A percentile compares a stretch with the other conserved stretches of the same genome.
phyloP scores from a whole-genome alignment of 2,888 invertebrate species.

The Drosophila demipolita region DNA sequence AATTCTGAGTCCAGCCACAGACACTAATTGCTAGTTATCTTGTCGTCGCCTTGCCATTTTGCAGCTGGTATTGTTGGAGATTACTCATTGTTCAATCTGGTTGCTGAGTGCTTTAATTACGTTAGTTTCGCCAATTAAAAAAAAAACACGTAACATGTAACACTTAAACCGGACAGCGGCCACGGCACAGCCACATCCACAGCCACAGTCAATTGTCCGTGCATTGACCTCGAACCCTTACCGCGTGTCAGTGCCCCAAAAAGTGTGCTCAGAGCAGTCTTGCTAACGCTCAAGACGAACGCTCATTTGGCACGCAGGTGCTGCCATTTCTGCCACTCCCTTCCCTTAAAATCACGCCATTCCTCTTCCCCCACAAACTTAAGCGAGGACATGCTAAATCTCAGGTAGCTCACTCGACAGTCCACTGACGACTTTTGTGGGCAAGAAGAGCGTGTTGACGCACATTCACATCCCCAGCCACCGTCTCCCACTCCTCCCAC shows the following conservation, averaged over 20 bases:
- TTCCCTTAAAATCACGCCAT: not conserved
- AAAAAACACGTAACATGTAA: slow-evolving; percentile 49
- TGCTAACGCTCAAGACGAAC: slow-evolving; percentile 51
- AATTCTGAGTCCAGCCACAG: not conserved
- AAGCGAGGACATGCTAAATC: slow-evolving; percentile 47
- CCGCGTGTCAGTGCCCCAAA: slow-evolving; percentile 14
- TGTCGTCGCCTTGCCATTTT: slow-evolving; percentile 4
- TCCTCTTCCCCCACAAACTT: not conserved
- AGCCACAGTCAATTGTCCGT: slow-evolving; percentile 53
- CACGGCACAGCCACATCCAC: not conserved
- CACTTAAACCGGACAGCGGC: slow-evolving; percentile 4
- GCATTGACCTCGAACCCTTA: slow-evolving; percentile 58
- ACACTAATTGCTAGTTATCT: slow-evolving; percentile 53
- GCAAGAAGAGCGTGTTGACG: slow-evolving; percentile 57
- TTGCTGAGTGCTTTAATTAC: slow-evolving; percentile 73
- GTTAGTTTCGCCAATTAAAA: slow-evolving; percentile 74
- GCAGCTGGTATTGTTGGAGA: slow-evolving; percentile 23
- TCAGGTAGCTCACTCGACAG: slow-evolving; percentile 40
- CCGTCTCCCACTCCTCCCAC: not conserved
- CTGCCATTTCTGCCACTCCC: slow-evolving; percentile 1
- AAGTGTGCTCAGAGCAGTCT: slow-evolving; percentile 26
- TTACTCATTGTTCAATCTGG: slow-evolving; percentile 73
- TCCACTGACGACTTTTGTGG: slow-evolving; percentile 4
- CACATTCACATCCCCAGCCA: slow-evolving; percentile 30
- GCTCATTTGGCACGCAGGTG: slow-evolving; percentile 68